phyloP scores from a whole-genome alignment of 2,113 vertebrate genomes.

The Puffinus mauretanicus region DNA sequence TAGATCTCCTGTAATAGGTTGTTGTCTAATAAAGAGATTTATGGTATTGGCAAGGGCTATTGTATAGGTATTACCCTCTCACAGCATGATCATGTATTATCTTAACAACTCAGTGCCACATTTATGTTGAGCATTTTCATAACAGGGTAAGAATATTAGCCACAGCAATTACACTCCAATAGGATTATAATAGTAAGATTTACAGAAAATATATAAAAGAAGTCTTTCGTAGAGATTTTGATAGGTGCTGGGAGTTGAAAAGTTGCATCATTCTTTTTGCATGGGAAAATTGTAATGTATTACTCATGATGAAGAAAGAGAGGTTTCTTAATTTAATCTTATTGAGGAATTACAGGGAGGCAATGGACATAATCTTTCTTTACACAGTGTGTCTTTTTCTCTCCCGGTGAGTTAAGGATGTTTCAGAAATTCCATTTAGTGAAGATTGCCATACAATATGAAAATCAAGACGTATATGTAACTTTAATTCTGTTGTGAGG shows the following conservation, averaged over 20 bases:
- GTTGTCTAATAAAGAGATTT: constrained; percentile 80
- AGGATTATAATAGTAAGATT: constrained; percentile 79
- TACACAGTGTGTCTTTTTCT: neutral
- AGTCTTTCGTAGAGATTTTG: constrained; percentile 13
- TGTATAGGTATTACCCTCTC: constrained; percentile 77
- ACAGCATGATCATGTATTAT: constrained; percentile 78
- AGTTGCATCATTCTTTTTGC: constrained; percentile 28
- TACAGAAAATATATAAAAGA: constrained; percentile 28
- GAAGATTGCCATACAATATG: neutral
- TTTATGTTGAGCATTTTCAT: constrained; percentile 78
- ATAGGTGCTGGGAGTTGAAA: constrained; percentile 17
- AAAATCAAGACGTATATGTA: neutral
- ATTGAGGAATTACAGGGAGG: constrained; percentile 7
- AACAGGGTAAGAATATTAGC: constrained; percentile 78
- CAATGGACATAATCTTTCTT: neutral
- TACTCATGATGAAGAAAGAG: constrained; percentile 1
- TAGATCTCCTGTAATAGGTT: constrained; percentile 70
- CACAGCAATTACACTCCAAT: constrained; percentile 82
- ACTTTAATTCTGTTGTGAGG: constrained; percentile 23
- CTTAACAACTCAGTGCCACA: constrained; percentile 74
- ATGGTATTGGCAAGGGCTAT: constrained; percentile 73
- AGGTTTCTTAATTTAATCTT: constrained; percentile 37
- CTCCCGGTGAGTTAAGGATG: constrained; percentile 31
- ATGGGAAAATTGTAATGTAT: neutral
- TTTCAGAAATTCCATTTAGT: constrained; percentile 41